phyloP scores from a whole-genome alignment of 30 jellyfish, hydroid and myxozoan species.

The Rhopilema esculentum region DNA sequence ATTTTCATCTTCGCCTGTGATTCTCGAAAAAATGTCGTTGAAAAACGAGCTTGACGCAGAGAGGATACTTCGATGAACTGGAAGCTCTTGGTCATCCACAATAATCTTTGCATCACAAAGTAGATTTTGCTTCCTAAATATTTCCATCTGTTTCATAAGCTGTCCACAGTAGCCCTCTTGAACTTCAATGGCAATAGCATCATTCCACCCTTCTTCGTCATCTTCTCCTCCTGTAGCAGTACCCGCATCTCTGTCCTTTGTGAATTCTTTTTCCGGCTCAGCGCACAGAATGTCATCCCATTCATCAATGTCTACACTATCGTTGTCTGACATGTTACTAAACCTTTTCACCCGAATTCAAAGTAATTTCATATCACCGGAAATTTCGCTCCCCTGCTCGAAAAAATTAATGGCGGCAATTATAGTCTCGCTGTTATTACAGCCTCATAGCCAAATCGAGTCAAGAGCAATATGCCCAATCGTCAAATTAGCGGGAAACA shows the following conservation, averaged over 20 bases:
- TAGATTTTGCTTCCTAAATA: slow-evolving; percentile 78
- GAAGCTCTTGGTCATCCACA: slow-evolving; percentile 91
- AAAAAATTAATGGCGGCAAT: neutral
- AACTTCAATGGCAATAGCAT: slow-evolving; percentile 95
- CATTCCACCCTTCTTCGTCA: slow-evolving; percentile 97
- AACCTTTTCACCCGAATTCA: neutral
- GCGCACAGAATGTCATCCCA: slow-evolving; percentile 97
- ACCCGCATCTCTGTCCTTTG: slow-evolving; percentile 23
- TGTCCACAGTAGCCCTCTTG: slow-evolving; percentile 90
- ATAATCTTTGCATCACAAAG: slow-evolving; percentile 94
- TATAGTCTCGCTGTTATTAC: neutral
- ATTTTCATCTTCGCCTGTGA: slow-evolving; percentile 78
- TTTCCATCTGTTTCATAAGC: slow-evolving; percentile 93
- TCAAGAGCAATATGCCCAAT: neutral
- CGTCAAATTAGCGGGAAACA: neutral
- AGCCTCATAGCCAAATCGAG: neutral
- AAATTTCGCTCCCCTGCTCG: neutral
- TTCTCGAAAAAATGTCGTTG: slow-evolving; percentile 82
- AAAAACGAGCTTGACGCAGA: slow-evolving; percentile 92
- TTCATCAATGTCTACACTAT: slow-evolving; percentile 60
- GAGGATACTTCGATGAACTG: slow-evolving; percentile 78
- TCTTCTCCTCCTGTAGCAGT: slow-evolving; percentile 57
- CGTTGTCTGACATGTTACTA: slow-evolving; percentile 20
- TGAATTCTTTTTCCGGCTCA: slow-evolving; percentile 81
- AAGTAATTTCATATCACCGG: neutral